phyloP scores from a whole-genome alignment of 2,113 vertebrate species.

The Puntigrus tetrazona region DNA sequence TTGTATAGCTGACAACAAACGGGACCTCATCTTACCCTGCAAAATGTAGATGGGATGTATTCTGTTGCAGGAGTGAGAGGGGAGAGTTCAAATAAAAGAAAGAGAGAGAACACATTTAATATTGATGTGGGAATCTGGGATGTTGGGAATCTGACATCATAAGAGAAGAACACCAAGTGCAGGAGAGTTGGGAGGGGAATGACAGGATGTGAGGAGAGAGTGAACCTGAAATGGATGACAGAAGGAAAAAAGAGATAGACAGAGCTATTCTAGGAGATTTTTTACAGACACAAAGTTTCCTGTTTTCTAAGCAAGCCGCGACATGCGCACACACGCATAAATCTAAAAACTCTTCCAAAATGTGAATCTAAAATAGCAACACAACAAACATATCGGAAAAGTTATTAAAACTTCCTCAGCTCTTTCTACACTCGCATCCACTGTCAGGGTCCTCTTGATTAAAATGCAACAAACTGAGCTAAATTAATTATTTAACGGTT shows the following conservation, averaged over 20 bases:
- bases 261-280: conserved; percentile 32
- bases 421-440: not conserved
- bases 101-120: conserved; percentile 8
- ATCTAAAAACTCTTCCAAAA: not conserved
- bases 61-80: not conserved
- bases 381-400: conserved; percentile 21
- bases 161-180: conserved; percentile 9
- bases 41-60: not conserved
- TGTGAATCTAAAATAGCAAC: conserved; percentile 23
- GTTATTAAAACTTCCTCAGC: conserved; percentile 28
- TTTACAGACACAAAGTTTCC: conserved; percentile 25
- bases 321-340: not conserved
- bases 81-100: not conserved
- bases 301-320: conserved; percentile 7
- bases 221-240: conserved; percentile 31
- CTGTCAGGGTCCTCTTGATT: conserved; percentile 14
- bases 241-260: not conserved
- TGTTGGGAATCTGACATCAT: conserved; percentile 47
- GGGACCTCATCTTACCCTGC: not conserved
- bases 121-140: conserved; percentile 30
- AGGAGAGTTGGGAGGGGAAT: conserved; percentile 1
- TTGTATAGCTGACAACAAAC: conserved; percentile 12
- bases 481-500: conserved; percentile 41
- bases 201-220: conserved; percentile 5
- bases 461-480: conserved; percentile 42